These are phyloP conservation scores for Orgyia antiqua DNA, from an alignment of 2,888 invertebrate genomes.

Conservation along the genomic window DNA sequence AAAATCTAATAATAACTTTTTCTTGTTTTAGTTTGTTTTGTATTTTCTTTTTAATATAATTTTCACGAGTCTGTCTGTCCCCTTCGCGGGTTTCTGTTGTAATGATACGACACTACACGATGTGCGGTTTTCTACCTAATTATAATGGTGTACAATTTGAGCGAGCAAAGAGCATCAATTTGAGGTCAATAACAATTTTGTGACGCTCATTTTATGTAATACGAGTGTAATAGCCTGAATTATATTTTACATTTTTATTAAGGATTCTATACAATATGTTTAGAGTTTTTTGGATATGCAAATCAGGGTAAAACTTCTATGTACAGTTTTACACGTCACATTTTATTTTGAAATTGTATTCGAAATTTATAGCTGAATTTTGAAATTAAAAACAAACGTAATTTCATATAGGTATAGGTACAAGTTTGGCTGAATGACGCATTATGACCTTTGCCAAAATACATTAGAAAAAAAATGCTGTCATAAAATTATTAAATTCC, in stretches of 20 bases:
- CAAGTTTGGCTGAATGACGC: too few relatives aligned
- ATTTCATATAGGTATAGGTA: too few relatives aligned
- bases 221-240: slow-evolving; percentile 17
- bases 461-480: too few relatives aligned
- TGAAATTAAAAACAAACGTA: too few relatives aligned
- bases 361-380: too few relatives aligned
- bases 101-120: slow-evolving; percentile 38
- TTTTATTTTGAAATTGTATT: too few relatives aligned
- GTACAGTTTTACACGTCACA: too few relatives aligned
- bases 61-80: slow-evolving; percentile 27
- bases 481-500: slow-evolving; percentile 29
- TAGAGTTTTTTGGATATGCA: too few relatives aligned
- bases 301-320: too few relatives aligned
- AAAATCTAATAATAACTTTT: too few relatives aligned
- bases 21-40: slow-evolving; percentile 1
- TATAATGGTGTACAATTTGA: slow-evolving; percentile 41
- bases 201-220: slow-evolving; percentile 26
- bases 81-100: slow-evolving; percentile 29
- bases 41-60: slow-evolving; percentile 6
- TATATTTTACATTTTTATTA: slow-evolving; percentile 10
- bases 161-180: slow-evolving; percentile 37
- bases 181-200: slow-evolving; percentile 30
- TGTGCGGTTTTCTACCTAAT: slow-evolving; percentile 42
- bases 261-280: slow-evolving; percentile 9
- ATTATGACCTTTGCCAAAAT: too few relatives aligned